A percentile compares a stretch with the other conserved stretches of the same genome.
Conservation (phyloP, 2,888 invertebrate species). For the Metopia argyrocephala region DNA sequence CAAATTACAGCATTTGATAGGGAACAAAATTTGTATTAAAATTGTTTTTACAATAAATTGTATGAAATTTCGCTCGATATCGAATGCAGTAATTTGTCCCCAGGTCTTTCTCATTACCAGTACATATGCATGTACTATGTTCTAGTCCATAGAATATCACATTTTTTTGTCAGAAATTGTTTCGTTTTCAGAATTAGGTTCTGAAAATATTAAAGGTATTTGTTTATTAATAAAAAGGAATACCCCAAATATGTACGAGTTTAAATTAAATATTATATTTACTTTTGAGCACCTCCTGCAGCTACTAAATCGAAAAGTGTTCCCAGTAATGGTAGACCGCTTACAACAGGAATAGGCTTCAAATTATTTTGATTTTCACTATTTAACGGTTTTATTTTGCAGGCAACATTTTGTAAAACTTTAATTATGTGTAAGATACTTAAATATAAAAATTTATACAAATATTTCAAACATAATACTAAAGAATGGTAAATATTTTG, state of each 20-base stretch:
- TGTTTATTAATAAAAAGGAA: constrained; percentile 25
- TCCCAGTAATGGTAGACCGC: constrained; percentile 80
- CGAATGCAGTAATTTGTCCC: too few species aligned
- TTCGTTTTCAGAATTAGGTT: too few species aligned
- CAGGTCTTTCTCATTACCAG: too few species aligned
- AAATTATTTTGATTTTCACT: neutral
- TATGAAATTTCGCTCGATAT: too few species aligned
- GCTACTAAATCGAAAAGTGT: constrained; percentile 80
- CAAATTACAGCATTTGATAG: too few species aligned
- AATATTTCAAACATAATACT: constrained; percentile 19
- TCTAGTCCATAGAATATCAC: too few species aligned
- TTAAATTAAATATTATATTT: constrained; percentile 64
- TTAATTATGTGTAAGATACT: too few species aligned
- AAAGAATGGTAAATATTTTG: constrained; percentile 17
- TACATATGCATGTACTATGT: too few species aligned
- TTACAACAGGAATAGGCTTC: constrained; percentile 79
- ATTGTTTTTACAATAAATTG: too few species aligned
- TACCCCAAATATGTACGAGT: too few species aligned
- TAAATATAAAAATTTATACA: constrained; percentile 29
- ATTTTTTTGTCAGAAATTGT: too few species aligned
- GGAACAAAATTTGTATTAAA: too few species aligned
- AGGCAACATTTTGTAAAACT: neutral
- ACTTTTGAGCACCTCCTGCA: constrained; percentile 82
- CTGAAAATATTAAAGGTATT: constrained; percentile 8
- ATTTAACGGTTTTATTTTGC: neutral